Evolutionary conservation across 2,797 vertebrate species (phyloP).

Genomic region (Sparidentex hasta): DNA sequence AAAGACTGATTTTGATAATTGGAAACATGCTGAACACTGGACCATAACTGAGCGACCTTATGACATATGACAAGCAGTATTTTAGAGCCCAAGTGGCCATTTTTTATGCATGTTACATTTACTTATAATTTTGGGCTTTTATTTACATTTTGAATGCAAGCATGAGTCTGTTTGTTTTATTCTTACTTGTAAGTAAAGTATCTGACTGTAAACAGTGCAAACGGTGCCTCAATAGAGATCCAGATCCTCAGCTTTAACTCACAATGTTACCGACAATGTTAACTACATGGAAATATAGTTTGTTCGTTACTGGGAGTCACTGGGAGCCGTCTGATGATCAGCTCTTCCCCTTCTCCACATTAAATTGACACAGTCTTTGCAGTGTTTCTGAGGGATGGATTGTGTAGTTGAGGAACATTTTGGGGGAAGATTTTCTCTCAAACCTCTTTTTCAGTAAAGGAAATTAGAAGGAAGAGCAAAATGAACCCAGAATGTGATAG

Average conservation of each 20-base stretch:
- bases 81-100: background rate
- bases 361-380: background rate
- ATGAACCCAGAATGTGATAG: background rate
- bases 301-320: too few relatives aligned
- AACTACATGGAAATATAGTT: background rate
- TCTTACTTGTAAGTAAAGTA: background rate
- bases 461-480: background rate
- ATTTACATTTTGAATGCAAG: background rate
- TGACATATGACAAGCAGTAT: background rate
- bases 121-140: background rate
- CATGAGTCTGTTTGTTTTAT: background rate
- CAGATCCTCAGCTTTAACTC: slow-evolving; percentile 1
- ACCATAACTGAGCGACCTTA: too few relatives aligned
- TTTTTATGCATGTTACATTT: background rate
- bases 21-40: too few relatives aligned
- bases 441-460: background rate
- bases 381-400: background rate
- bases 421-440: background rate
- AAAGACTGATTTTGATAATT: too few relatives aligned
- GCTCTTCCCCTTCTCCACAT: slow-evolving; percentile 19
- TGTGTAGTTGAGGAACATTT: background rate
- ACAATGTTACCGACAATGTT: background rate
- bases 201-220: background rate
- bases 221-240: background rate
- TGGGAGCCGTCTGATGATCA: background rate